Conservation (phyloP, 2,888 invertebrate genomes). For the Eupithecia dodoneata region DNA sequence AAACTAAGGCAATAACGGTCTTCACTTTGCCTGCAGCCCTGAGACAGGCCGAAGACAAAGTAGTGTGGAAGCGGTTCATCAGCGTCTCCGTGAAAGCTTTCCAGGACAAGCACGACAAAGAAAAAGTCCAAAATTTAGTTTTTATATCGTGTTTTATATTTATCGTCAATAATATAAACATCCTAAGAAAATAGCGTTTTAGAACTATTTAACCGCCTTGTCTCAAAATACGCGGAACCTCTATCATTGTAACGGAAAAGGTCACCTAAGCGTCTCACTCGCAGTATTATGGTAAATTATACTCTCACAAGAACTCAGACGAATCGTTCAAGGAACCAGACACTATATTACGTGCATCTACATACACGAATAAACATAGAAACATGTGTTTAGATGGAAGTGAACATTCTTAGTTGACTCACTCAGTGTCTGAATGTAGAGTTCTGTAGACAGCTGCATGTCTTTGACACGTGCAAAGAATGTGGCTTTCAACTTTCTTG, state of each 20-base stretch:
- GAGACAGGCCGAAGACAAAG: too few species aligned
- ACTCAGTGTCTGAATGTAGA: conserved; percentile 31
- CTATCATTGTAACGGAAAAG: conserved; percentile 20
- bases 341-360: conserved; percentile 8
- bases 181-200: not conserved
- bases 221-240: not conserved
- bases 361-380: not conserved
- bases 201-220: not conserved
- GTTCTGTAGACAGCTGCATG: conserved; percentile 21
- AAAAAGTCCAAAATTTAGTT: not conserved
- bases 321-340: conserved; percentile 32
- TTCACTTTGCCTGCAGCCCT: too few species aligned
- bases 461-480: conserved; percentile 26
- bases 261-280: conserved; percentile 18
- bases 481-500: conserved; percentile 23
- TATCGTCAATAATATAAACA: not conserved
- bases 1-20: too few species aligned
- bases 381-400: conserved; percentile 14
- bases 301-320: conserved; percentile 26
- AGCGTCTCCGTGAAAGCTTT: too few species aligned
- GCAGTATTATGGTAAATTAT: conserved; percentile 33
- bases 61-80: too few species aligned
- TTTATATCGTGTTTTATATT: not conserved
- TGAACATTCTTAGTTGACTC: conserved; percentile 31
- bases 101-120: too few species aligned